A percentile compares a stretch with the other conserved stretches of the same genome.
These are phyloP conservation scores for Linurgus olivaceus DNA, from an alignment of 2,797 vertebrate species.

Conservation along the genomic window DNA sequence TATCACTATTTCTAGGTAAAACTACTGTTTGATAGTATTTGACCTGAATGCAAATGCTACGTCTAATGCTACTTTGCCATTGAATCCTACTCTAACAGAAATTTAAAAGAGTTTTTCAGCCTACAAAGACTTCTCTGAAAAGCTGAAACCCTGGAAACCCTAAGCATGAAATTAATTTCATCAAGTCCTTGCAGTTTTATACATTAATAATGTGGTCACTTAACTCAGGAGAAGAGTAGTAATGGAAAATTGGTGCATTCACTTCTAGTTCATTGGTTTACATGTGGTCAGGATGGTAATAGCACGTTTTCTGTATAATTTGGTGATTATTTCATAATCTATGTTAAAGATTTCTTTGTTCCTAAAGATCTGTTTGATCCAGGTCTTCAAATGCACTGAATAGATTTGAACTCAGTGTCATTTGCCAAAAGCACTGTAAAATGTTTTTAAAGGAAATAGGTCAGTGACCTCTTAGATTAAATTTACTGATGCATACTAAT, in stretches of 20 bases:
- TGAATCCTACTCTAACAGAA: neutral
- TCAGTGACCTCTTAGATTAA: neutral
- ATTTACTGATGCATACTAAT: neutral
- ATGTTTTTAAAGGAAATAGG: neutral
- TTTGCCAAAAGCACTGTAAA: neutral
- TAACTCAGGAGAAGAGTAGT: neutral
- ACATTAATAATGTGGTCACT: neutral
- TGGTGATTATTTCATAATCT: neutral
- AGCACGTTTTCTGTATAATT: neutral
- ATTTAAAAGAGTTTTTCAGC: neutral
- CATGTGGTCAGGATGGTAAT: neutral
- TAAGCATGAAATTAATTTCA: neutral
- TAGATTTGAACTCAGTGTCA: neutral
- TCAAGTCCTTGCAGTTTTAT: neutral
- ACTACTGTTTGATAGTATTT: neutral
- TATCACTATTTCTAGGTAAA: neutral
- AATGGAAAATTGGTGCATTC: neutral
- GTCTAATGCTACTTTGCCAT: neutral
- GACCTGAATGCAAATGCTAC: neutral
- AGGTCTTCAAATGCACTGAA: neutral
- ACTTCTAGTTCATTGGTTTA: neutral
- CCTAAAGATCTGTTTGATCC: neutral
- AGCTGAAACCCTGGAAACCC: neutral
- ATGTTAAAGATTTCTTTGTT: neutral
- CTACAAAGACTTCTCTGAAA: neutral